Evolutionary conservation across 2,113 vertebrate genomes (phyloP).

Genomic region (Brachypodius melanocephalos): DNA sequence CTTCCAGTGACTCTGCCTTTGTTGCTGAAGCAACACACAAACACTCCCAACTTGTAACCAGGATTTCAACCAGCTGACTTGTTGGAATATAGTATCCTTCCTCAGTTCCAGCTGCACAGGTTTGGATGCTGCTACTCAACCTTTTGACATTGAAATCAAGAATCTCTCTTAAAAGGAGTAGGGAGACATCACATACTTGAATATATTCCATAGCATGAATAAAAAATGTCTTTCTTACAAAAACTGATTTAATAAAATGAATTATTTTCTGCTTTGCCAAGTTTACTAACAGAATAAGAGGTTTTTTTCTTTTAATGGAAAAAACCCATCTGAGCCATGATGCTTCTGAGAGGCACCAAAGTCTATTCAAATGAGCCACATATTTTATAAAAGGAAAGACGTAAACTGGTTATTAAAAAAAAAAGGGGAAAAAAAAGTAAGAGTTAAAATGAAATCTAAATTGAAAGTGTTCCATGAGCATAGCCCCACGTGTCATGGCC

Average conservation of each 20-base stretch:
- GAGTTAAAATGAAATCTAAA: background rate
- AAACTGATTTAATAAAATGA: background rate
- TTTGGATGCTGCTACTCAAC: background rate
- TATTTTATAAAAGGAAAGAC: background rate
- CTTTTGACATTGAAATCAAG: background rate
- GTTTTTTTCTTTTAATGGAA: background rate
- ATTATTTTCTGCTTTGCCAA: slow-evolving; percentile 18
- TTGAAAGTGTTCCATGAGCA: background rate
- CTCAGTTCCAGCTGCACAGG: background rate
- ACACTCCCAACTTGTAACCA: background rate
- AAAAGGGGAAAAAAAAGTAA: background rate
- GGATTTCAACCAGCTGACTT: background rate
- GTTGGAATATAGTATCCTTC: background rate
- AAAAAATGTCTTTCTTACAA: background rate
- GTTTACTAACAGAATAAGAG: background rate
- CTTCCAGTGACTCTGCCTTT: background rate
- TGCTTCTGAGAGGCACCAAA: background rate
- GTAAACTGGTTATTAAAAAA: background rate
- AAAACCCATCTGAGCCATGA: background rate
- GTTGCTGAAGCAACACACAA: background rate
- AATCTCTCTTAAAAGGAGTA: background rate
- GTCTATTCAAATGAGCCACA: background rate
- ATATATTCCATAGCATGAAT: background rate
- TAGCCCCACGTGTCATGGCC: accelerated
- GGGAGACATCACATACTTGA: background rate